Evolutionary conservation across 2,113 vertebrate species (phyloP), one percentile per base, ranked within the genome.

Genomic region (Okapia johnstoni): DNA sequence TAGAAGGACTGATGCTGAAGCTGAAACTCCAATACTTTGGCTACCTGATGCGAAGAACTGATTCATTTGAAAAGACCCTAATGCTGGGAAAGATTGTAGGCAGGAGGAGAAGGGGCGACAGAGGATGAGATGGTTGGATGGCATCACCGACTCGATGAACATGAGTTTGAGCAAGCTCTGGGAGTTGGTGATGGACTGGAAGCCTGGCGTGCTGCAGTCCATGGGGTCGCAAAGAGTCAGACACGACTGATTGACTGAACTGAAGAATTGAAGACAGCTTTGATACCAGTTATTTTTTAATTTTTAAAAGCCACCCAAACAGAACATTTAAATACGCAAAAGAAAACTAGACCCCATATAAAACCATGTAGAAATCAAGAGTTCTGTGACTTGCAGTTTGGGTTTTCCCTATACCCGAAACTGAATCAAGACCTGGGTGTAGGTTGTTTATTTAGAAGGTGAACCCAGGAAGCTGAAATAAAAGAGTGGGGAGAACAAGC

Each of bases 111-210:
- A 36, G 66, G 66, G n/a, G 9, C 9, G 1, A 70, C 19, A 70
- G n/a, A 70, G 66, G 10, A 23, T 23, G n/a, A 36, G n/a, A 70
- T 40, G 19, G 10, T 70, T 70, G 19, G n/a, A 70, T 40, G 10
- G 4, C 66, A 70, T 40, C 10, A 0, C n/a, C 0, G 0, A 36
- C 19, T 70, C 0, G 0, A 70, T 40, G 66, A 70, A 70, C n/a
- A 70, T 23, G n/a, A 70, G n/a, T 12, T 70, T 70, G 10, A 40
- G 21, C 66, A 70, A 36, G 19, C n/a, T 70, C n/a, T 4, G 0
- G 19, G 19, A 70, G 66, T 23, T 70, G 19, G n/a, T 70, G 66
- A 70, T 40, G 66, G 10, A 70, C n/a, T 12, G n/a, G 66, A 70
- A 19, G 66, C n/a, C 66, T 70, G 66, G 66, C 1, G 1, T 40